Conservation (phyloP, 1,140 invertebrate genomes). For the Drosophila guanche region DNA sequence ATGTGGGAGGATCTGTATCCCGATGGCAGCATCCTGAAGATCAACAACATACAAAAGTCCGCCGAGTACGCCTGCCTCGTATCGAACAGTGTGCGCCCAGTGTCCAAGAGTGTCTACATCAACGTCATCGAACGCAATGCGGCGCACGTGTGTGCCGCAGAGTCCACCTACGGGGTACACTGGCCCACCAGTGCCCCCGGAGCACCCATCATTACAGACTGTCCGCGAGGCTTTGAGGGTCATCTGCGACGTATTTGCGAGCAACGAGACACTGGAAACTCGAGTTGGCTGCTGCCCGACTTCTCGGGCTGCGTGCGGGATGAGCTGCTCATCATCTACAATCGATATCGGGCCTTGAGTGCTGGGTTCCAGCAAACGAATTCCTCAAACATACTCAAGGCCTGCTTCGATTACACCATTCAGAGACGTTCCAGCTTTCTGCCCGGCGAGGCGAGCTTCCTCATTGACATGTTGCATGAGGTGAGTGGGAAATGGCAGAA, state of each 20-base stretch:
- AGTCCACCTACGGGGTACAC: conserved; percentile 84
- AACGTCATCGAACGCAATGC: conserved; percentile 86
- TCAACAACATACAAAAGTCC: conserved; percentile 89
- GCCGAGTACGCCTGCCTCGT: conserved; percentile 86
- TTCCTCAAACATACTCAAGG: conserved; percentile 84
- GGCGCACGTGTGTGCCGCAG: conserved; percentile 85
- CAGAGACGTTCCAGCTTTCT: conserved; percentile 72
- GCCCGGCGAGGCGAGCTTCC: conserved; percentile 81
- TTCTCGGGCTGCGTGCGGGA: conserved; percentile 89
- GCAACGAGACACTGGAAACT: conserved; percentile 86
- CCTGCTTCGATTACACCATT: conserved; percentile 78
- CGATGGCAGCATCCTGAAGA: conserved; percentile 90
- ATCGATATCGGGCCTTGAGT: conserved; percentile 87
- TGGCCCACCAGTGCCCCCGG: conserved; percentile 88
- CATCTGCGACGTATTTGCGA: conserved; percentile 85
- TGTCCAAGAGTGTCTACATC: conserved; percentile 86
- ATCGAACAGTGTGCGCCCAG: conserved; percentile 85
- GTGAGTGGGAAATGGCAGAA: conserved; percentile 39
- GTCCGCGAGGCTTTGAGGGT: conserved; percentile 85
- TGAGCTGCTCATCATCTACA: conserved; percentile 86
- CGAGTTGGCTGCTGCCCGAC: conserved; percentile 89
- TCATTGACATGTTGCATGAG: conserved; percentile 82
- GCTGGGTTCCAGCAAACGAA: conserved; percentile 88
- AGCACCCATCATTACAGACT: conserved; percentile 85
- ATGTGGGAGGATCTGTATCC: conserved; percentile 92